phyloP scores from a whole-genome alignment of 2,888 invertebrate genomes.

The Polia nebulosa region DNA sequence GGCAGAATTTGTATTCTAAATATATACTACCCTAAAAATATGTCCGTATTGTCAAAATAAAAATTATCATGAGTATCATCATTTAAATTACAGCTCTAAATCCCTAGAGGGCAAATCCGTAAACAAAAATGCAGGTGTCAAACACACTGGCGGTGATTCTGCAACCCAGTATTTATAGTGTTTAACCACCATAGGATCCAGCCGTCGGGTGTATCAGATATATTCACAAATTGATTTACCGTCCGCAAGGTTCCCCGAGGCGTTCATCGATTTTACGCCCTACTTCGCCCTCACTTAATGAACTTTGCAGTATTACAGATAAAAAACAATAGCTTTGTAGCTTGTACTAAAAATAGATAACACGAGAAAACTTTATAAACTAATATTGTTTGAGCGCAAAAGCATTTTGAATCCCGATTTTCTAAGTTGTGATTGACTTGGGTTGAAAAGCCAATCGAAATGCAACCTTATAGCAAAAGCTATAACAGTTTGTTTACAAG shows the following conservation, averaged over 20 bases:
- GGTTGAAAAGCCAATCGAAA: slow-evolving; percentile 7
- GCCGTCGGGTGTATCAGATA: slow-evolving; percentile 52
- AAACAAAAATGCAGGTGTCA: neutral
- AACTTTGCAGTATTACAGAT: slow-evolving; percentile 63
- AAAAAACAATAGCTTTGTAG: slow-evolving; percentile 62
- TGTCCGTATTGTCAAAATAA: neutral
- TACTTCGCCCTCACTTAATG: slow-evolving; percentile 71
- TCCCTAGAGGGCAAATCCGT: neutral
- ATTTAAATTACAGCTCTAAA: no score
- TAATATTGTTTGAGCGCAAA: neutral
- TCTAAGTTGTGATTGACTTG: neutral
- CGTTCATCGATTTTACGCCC: slow-evolving; percentile 74
- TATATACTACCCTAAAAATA: neutral
- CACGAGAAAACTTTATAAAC: neutral
- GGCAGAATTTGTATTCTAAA: neutral
- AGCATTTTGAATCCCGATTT: neutral
- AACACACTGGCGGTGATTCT: slow-evolving; percentile 11
- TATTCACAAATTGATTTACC: slow-evolving; percentile 74
- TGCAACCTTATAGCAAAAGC: neutral
- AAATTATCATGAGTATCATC: no score
- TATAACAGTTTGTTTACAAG: slow-evolving; percentile 3
- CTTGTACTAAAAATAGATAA: slow-evolving; percentile 22
- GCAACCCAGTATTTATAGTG: slow-evolving; percentile 26
- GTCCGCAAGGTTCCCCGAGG: slow-evolving; percentile 62
- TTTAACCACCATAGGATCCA: slow-evolving; percentile 19